Conservation (phyloP, 2,888 invertebrate species). For the Eilema depressum region DNA sequence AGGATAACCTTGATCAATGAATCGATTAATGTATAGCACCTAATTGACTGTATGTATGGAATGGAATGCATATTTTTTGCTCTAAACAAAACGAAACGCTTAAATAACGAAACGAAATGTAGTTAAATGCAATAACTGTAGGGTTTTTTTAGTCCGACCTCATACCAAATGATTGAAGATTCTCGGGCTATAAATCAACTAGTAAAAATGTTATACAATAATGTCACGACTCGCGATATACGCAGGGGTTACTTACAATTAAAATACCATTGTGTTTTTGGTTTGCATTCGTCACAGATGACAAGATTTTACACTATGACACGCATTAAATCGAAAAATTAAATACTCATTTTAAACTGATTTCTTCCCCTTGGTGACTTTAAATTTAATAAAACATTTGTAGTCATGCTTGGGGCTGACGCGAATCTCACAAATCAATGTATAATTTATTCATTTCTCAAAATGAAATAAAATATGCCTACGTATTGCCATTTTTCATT, state of each 20-base stretch:
- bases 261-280: slow-evolving; percentile 62
- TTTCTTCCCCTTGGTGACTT: not conserved
- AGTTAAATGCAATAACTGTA: not conserved
- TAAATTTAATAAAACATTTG: not conserved
- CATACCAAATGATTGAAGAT: not conserved
- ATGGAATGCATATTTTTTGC: too few relatives aligned
- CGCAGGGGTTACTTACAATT: slow-evolving; percentile 55
- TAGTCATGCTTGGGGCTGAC: not conserved
- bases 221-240: slow-evolving; percentile 5
- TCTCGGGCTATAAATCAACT: slow-evolving; percentile 10
- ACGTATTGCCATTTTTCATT: not conserved
- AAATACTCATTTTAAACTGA: slow-evolving; percentile 63
- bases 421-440: not conserved
- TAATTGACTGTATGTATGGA: too few relatives aligned
- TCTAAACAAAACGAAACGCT: too few relatives aligned
- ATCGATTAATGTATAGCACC: too few relatives aligned
- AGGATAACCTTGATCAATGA: too few relatives aligned
- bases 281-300: slow-evolving; percentile 58
- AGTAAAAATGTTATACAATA: not conserved
- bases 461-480: too few relatives aligned
- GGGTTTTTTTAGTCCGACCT: not conserved
- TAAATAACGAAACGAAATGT: too few relatives aligned
- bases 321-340: slow-evolving; percentile 65
- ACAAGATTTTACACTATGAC: slow-evolving; percentile 57
- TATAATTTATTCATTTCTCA: not conserved